Base-by-base conservation (phyloP, 2,113 vertebrate species). In the Naja naja region DNA sequence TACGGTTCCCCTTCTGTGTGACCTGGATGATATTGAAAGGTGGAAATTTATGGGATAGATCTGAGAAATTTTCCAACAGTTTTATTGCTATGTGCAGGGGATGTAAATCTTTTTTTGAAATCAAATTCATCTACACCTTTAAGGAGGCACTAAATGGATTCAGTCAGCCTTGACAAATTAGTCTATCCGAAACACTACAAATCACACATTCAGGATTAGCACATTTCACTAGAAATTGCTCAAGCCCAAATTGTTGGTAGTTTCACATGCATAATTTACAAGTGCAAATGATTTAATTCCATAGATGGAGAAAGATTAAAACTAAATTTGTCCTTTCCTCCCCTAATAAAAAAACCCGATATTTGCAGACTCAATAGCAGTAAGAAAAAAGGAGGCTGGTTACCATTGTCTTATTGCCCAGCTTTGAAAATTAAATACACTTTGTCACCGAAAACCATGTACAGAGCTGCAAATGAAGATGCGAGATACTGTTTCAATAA, bases 261-360 rank as follows among this genome's bases (percentile, higher is more conserved):
- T 97, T 97, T 96, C 95, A 97, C 91, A 93, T 87, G 93, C 93
- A 96, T 97, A 95, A 97, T 96, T 97, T 96, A 95, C 94, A 96
- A 95, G 94, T 54, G 54, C 74, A 90, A 49, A 56, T 95, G 92
- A 95, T 96, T 97, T 97, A 97, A 96, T 96, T 97, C 93, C 87
- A 12, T n/a, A 58, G 91, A 97, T 95, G 95, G 64, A 93, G 95
- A 93, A 92, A 96, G 93, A 97, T 94, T 95, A 97, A 97, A 95
- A 94, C 93, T 91, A 96, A 97, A 97, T 97, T 97, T 96, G 91
- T 94, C 96, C 92, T 95, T 93, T 94, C 53, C 81, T 94, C 89
- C 87, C 87, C 81, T 95, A 94, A 94, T 95, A 96, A 97, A 96
- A 86, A 96, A 69, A 6, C 8, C 47, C 0, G 87, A 39, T 92